These are phyloP conservation scores for Caranx ignobilis DNA, from an alignment of 2,113 vertebrate genomes.

Conservation along the genomic window DNA sequence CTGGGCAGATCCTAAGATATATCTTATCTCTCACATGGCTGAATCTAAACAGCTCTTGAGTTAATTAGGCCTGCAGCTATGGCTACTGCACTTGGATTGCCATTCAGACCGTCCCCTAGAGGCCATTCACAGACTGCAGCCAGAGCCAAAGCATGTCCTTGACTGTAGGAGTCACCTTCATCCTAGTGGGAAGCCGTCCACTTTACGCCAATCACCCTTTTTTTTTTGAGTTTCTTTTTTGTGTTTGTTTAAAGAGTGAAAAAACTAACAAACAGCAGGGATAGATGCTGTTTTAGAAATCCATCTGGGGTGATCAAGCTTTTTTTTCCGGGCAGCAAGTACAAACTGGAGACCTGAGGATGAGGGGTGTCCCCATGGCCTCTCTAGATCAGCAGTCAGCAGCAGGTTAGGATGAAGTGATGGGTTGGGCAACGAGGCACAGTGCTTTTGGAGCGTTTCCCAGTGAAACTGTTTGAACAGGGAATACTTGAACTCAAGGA, in stretches of 20 bases:
- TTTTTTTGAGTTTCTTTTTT: conserved; percentile 11
- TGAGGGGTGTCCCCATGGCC: conserved; percentile 21
- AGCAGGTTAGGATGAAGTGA: conserved; percentile 36
- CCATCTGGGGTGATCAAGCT: not conserved
- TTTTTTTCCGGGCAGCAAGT: not conserved
- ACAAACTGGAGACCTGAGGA: conserved; percentile 13
- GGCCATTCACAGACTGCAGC: conserved; percentile 7
- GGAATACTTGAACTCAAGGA: conserved; percentile 46
- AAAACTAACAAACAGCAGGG: not conserved
- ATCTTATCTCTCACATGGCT: not conserved
- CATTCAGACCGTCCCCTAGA: conserved; percentile 38
- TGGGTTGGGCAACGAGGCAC: conserved; percentile 43
- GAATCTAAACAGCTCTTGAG: conserved; percentile 4
- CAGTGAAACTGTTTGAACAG: conserved; percentile 57
- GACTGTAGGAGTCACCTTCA: conserved; percentile 65
- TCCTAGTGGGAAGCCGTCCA: conserved; percentile 12
- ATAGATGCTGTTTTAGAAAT: not conserved
- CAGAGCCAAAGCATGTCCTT: conserved; percentile 19
- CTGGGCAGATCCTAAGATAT: not conserved
- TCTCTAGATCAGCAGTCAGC: conserved; percentile 40
- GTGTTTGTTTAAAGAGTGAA: not conserved
- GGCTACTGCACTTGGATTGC: conserved; percentile 16
- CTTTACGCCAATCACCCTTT: conserved; percentile 30
- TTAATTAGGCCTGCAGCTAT: conserved; percentile 1
- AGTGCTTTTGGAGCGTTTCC: conserved; percentile 54